Percentiles rank a stretch among this genome's conserved stretches.
These are phyloP conservation scores for Acheta domesticus DNA, from an alignment of 2,888 invertebrate species.

Conservation along the genomic window DNA sequence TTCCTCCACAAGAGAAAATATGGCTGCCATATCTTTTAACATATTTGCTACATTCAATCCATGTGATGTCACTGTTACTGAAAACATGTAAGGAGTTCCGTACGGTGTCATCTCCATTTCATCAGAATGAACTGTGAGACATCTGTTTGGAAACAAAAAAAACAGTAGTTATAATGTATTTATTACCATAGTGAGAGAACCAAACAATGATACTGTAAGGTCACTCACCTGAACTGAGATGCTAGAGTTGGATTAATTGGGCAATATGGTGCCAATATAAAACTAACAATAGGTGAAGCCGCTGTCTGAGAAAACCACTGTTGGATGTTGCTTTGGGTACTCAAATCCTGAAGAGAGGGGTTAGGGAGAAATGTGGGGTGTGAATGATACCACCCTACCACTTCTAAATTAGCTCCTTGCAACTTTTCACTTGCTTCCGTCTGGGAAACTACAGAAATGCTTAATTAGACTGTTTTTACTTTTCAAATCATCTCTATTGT, in stretches of 20 bases:
- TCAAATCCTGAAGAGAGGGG: slow-evolving; percentile 67
- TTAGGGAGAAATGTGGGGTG: slow-evolving; percentile 68
- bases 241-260: slow-evolving; percentile 52
- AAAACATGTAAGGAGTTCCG: slow-evolving; percentile 46
- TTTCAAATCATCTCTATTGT: no score
- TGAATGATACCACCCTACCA: slow-evolving; percentile 76
- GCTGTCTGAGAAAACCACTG: slow-evolving; percentile 52
- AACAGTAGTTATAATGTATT: background rate
- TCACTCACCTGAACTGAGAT: slow-evolving; percentile 52
- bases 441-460: slow-evolving; percentile 54
- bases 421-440: slow-evolving; percentile 60
- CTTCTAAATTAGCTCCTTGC: slow-evolving; percentile 48
- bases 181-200: background rate
- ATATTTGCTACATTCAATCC: slow-evolving; percentile 45
- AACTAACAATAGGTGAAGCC: slow-evolving; percentile 58
- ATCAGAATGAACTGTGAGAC: slow-evolving; percentile 52
- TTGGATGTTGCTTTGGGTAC: slow-evolving; percentile 62
- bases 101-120: slow-evolving; percentile 52
- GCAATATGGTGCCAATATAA: slow-evolving; percentile 66
- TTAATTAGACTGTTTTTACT: slow-evolving; percentile 24
- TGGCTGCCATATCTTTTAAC: slow-evolving; percentile 46
- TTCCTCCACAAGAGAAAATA: slow-evolving; percentile 44
- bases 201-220: background rate
- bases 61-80: slow-evolving; percentile 49
- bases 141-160: slow-evolving; percentile 44